A percentile compares a stretch with the other conserved stretches of the same genome.
Evolutionary conservation across 1,140 invertebrate species (phyloP).

Genomic region (Delia radicum): DNA sequence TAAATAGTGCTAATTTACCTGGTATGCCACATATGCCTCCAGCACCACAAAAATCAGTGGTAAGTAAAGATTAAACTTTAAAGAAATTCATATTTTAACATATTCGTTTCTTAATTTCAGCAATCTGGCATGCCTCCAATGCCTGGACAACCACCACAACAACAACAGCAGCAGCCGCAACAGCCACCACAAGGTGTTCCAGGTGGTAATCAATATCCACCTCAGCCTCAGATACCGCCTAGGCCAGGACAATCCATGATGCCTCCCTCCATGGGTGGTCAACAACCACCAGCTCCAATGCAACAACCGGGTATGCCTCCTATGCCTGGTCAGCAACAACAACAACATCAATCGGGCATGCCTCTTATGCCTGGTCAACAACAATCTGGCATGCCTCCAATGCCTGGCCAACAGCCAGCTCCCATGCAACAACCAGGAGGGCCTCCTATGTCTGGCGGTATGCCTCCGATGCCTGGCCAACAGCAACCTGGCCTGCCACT

Average conservation of each 20-base stretch:
- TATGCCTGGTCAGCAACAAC: conserved; percentile 28
- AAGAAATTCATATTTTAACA: not conserved
- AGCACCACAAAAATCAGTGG: conserved; percentile 33
- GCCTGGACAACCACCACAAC: conserved; percentile 40
- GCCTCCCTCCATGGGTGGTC: conserved; percentile 33
- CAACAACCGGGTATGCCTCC: conserved; percentile 41
- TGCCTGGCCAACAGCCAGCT: conserved; percentile 38
- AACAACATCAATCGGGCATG: conserved; percentile 42
- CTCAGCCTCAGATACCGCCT: conserved; percentile 31
- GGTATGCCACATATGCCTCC: conserved; percentile 48
- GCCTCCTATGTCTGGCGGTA: conserved; percentile 26
- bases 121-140: conserved; percentile 34
- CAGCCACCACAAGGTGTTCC: conserved; percentile 26
- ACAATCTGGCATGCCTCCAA: conserved; percentile 32
- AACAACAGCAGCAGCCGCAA: conserved; percentile 33
- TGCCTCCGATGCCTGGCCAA: conserved; percentile 27
- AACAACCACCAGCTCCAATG: no score
- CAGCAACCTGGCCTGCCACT: conserved; percentile 32
- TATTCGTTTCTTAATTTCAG: conserved; percentile 20
- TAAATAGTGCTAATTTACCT: conserved; percentile 46
- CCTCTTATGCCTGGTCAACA: conserved; percentile 26
- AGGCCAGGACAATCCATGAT: conserved; percentile 31
- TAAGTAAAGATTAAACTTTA: not conserved
- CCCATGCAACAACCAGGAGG: conserved; percentile 44
- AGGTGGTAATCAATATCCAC: not conserved